A percentile compares a stretch with the other conserved stretches of the same genome.
These are phyloP conservation scores for Thripadectes ignobilis DNA, from an alignment of 2,797 vertebrate species.

Conservation along the genomic window DNA sequence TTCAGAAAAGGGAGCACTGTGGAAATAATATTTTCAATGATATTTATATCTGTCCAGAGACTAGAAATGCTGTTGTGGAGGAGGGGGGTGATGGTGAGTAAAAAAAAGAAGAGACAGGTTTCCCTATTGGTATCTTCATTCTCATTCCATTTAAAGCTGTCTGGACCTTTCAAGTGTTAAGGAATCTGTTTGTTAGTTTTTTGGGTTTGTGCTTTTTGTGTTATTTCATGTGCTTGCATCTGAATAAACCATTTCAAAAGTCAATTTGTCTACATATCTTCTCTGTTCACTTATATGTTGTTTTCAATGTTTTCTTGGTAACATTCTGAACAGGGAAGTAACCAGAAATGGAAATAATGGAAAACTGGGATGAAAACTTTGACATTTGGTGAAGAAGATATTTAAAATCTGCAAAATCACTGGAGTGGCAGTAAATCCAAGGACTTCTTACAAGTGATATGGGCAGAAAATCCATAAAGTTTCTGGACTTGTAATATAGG, in stretches of 20 bases:
- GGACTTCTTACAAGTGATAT: neutral
- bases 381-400: neutral
- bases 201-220: neutral
- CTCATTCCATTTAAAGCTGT: neutral
- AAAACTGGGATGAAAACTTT: neutral
- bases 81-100: fast-evolving
- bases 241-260: neutral
- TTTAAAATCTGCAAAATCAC: neutral
- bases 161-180: neutral
- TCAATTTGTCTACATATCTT: neutral
- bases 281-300: neutral
- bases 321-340: neutral
- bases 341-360: neutral
- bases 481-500: neutral
- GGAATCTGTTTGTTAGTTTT: fast-evolving
- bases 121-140: neutral
- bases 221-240: neutral
- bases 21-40: neutral
- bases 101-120: no score
- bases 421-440: neutral
- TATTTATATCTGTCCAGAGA: neutral
- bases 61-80: fast-evolving
- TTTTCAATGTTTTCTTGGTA: neutral
- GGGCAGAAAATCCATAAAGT: neutral
- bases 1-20: neutral